Evolutionary conservation across 2,888 invertebrate species (phyloP).

Genomic region (Tromatobia lineatoria): DNA sequence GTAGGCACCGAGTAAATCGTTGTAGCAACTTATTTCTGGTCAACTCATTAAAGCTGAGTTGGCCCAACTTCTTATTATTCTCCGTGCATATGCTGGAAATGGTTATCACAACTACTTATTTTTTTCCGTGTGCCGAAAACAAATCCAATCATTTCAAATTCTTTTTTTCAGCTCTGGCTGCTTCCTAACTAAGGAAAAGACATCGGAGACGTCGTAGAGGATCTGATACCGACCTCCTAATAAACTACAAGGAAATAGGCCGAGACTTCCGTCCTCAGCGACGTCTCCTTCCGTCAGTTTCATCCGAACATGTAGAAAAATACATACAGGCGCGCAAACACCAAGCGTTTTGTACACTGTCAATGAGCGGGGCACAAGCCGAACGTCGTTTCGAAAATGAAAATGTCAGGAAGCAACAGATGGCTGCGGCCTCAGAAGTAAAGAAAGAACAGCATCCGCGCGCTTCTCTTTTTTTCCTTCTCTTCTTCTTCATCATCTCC

Average conservation of each 20-base stretch:
- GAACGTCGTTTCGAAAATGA: constrained; percentile 64
- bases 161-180: too few species aligned
- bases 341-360: not conserved
- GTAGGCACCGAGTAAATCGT: too few species aligned
- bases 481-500: constrained; percentile 27
- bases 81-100: too few species aligned
- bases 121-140: too few species aligned
- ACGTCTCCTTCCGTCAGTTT: constrained; percentile 42
- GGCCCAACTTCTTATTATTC: too few species aligned
- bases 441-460: constrained; percentile 59
- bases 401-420: constrained; percentile 74
- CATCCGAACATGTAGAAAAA: not conserved
- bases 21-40: too few species aligned
- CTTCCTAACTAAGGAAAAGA: too few species aligned
- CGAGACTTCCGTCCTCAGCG: constrained; percentile 48
- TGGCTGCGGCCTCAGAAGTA: constrained; percentile 61
- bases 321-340: constrained; percentile 11
- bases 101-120: too few species aligned
- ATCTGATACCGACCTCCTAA: too few species aligned
- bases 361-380: constrained; percentile 5
- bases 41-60: too few species aligned
- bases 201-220: too few species aligned
- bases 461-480: constrained; percentile 7
- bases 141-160: too few species aligned
- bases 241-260: constrained; percentile 21